Evolutionary conservation across 2,797 vertebrate genomes (phyloP), one percentile per base, ranked within the genome.

Genomic region (Micromesistius poutassou): DNA sequence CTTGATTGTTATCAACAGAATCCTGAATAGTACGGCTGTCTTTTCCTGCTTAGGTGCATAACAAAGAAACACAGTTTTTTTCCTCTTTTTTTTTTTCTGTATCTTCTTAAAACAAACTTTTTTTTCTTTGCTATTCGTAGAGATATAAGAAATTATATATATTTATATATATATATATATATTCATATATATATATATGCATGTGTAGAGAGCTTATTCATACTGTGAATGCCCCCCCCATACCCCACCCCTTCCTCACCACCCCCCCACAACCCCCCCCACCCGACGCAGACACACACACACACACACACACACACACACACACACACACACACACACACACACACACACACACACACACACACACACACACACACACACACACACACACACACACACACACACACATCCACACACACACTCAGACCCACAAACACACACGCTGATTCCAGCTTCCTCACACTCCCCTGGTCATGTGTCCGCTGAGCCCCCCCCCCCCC

Each of bases 191-290:
- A 22, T 50, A 19, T 19, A 55, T 55, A 55, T 55, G 16, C 42
- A 46, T 85, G 80, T 82, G 80, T 82, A 94, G 81, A 95, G 93
- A 97, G 96, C 96, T 97, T 97, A 98, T 97, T 97, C 93, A 95
- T 96, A 96, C 95, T 96, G 96, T 95, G 94, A 92, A 93, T 94
- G 94, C 93, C 93, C 96, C 93, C 96, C 95, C 96, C 92, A 93
- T 94, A 92, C 94, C 92, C 95, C 33, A 35, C 33, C 94, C 95
- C 94, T 92, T 38, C 36, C 36, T 38, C 9, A 5, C 36, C 0
- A 7, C 36, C 36, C 36, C 36, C 36, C 35, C 35, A n/a, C n/a
- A n/a, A n/a, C 35, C 35, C 35, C 35, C 35, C 36, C 36, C 36
- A 6, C 36, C 36, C 36, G 6, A 9, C 36, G 36, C 36, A 36